Evolutionary conservation across 2,888 invertebrate species (phyloP).

Genomic region (Galeruca laticollis): DNA sequence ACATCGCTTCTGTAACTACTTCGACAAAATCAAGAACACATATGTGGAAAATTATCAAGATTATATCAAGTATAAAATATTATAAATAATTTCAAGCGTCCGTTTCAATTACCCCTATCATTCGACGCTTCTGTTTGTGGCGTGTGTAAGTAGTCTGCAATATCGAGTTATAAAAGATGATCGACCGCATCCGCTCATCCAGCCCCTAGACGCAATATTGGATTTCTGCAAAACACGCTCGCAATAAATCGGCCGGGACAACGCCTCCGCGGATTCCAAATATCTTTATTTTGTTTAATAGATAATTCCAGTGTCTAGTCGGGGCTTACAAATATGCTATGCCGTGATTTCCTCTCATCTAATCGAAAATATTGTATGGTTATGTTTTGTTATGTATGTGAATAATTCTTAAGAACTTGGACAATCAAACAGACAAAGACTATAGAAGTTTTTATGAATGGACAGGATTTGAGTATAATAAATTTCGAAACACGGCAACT

Average conservation of each 20-base stretch:
- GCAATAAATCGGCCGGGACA: constrained; percentile 21
- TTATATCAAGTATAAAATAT: neutral
- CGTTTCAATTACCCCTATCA: neutral
- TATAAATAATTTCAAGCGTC: neutral
- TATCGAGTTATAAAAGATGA: constrained; percentile 30
- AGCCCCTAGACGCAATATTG: constrained; percentile 26
- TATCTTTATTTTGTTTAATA: constrained; percentile 24
- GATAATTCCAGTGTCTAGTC: constrained; percentile 21
- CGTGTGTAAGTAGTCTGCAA: constrained; percentile 24
- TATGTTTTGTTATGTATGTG: constrained; percentile 1
- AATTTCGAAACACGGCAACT: too few relatives aligned
- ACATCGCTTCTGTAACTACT: too few relatives aligned
- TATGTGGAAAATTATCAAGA: neutral
- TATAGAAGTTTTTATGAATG: too few relatives aligned
- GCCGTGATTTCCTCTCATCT: constrained; percentile 3
- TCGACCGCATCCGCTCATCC: constrained; percentile 18
- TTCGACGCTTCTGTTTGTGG: neutral
- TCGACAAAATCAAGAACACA: neutral
- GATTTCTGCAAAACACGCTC: constrained; percentile 25
- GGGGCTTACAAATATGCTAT: neutral
- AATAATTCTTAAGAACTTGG: neutral
- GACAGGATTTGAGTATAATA: too few relatives aligned
- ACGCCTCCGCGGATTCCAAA: constrained; percentile 18
- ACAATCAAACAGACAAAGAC: neutral
- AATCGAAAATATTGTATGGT: constrained; percentile 1